Evolutionary conservation across 2,888 invertebrate species (phyloP).

Genomic region (Oegoconia quadripuncta): DNA sequence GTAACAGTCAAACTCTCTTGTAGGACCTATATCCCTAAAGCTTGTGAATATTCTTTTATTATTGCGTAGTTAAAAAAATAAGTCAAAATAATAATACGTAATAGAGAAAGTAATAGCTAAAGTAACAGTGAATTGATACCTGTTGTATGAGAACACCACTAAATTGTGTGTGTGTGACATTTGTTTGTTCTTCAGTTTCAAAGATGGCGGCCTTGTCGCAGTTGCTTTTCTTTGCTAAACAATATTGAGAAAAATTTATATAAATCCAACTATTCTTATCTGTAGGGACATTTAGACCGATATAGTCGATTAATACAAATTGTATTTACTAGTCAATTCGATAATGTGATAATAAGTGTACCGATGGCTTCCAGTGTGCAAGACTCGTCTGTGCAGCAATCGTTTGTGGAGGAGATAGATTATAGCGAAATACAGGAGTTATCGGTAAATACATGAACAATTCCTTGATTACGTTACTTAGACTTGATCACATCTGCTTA

Average conservation of each 20-base stretch:
- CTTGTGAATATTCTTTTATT: no score
- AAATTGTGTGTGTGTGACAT: slow-evolving; percentile 32
- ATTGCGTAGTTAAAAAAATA: no score
- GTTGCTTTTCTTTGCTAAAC: slow-evolving; percentile 75
- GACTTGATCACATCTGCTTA: background rate
- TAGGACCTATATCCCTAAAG: no score
- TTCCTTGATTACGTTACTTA: slow-evolving; percentile 9
- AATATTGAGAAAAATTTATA: slow-evolving; percentile 67
- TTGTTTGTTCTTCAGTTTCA: slow-evolving; percentile 55
- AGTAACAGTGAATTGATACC: no score
- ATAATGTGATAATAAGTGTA: slow-evolving; percentile 75
- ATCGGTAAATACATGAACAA: slow-evolving; percentile 75
- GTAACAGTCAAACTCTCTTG: no score
- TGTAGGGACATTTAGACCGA: slow-evolving; percentile 37
- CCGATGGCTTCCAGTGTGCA: slow-evolving; percentile 77
- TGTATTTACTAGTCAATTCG: slow-evolving; percentile 57
- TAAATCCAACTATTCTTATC: slow-evolving; percentile 55
- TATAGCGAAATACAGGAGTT: slow-evolving; percentile 86
- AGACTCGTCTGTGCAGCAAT: slow-evolving; percentile 72
- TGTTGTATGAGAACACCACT: background rate
- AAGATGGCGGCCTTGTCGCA: slow-evolving; percentile 78
- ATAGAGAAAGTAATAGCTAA: no score
- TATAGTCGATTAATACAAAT: slow-evolving; percentile 34
- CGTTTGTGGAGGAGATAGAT: slow-evolving; percentile 88
- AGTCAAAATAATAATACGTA: no score